Evolutionary conservation across 2,797 vertebrate species (phyloP), one percentile per base, ranked within the genome.

Genomic region (Oreortyx pictus): DNA sequence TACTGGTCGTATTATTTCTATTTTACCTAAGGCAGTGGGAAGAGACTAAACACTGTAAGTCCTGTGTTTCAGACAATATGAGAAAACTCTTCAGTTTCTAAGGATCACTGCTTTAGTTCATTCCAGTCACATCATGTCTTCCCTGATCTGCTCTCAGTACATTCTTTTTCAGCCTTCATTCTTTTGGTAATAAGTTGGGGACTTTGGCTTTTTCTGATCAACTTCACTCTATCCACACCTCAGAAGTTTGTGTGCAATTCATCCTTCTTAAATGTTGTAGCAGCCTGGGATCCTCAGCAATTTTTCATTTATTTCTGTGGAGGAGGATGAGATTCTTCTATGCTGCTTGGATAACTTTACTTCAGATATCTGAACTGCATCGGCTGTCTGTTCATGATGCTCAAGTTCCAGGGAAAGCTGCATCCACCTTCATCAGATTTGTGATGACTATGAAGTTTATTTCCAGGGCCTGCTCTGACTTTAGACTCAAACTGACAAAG

Each of bases 41-140:
- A 46, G 16, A 67, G 9, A 22, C 7, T 1, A 5, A 24, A 61
- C 7, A 16, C 14, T 68, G 50, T 49, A 71, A 6, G 14, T 75
- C 70, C 64, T 6, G 3, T 4, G 0, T 67, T 83, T 7, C 33
- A 29, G 3, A 35, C n/a, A 12, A n/a, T 29, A 16, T 57, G 5
- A 65, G 37, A 70, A 93, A 90, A 68, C 2, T 65, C 37, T 52
- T 6, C 7, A n/a, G 10, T 70, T 11, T 62, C 50, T n/a, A 39
- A 84, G 13, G 18, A 81, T 5, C 50, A 2, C 6, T 3, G 2
- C 62, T 87, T 80, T 50, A 70, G 35, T 46, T 14, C 27, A 31
- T 14, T 41, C 17, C 50, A 18, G 7, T 46, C 37, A 20, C 20
- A 35, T 35, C 1, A 2, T 50, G n/a, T 13, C 41, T 82, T 82